Conservation (phyloP, 2,888 invertebrate species). For the Busseola fusca region DNA sequence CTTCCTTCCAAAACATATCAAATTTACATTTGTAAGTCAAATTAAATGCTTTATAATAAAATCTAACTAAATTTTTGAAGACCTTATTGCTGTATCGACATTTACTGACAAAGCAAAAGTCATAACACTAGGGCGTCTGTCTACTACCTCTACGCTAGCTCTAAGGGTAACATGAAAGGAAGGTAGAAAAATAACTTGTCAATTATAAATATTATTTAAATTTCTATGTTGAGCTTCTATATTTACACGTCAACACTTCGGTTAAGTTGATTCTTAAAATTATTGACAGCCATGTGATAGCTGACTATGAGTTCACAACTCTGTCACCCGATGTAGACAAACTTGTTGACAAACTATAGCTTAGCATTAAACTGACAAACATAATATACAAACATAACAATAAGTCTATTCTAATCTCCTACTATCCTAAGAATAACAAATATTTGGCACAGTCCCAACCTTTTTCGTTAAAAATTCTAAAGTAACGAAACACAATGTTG, state of each 20-base stretch:
- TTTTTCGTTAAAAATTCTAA: slow-evolving; percentile 42
- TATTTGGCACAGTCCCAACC: slow-evolving; percentile 56
- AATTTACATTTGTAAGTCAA: slow-evolving; percentile 68
- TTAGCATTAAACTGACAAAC: slow-evolving; percentile 50
- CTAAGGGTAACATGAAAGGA: slow-evolving; percentile 81
- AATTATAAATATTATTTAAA: slow-evolving; percentile 86
- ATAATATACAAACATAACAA: slow-evolving; percentile 48
- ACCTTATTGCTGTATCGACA: slow-evolving; percentile 71
- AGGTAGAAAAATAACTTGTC: slow-evolving; percentile 88
- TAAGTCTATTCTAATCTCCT: slow-evolving; percentile 41
- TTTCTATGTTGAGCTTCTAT: slow-evolving; percentile 88
- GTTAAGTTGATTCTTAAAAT: slow-evolving; percentile 86
- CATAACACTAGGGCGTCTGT: slow-evolving; percentile 60
- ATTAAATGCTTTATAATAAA: slow-evolving; percentile 52
- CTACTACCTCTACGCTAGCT: slow-evolving; percentile 68
- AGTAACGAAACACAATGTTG: slow-evolving; percentile 53
- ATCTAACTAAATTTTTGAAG: slow-evolving; percentile 51
- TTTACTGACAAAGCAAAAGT: slow-evolving; percentile 66
- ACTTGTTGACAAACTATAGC: slow-evolving; percentile 70
- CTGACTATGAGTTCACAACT: slow-evolving; percentile 87
- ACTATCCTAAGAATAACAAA: slow-evolving; percentile 49
- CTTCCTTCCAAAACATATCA: slow-evolving; percentile 78
- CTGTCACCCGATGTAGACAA: slow-evolving; percentile 84
- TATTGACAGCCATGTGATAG: slow-evolving; percentile 89
- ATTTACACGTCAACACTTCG: slow-evolving; percentile 88